phyloP scores from a whole-genome alignment of 2,888 invertebrate species.

The Pseudococcus viburni region DNA sequence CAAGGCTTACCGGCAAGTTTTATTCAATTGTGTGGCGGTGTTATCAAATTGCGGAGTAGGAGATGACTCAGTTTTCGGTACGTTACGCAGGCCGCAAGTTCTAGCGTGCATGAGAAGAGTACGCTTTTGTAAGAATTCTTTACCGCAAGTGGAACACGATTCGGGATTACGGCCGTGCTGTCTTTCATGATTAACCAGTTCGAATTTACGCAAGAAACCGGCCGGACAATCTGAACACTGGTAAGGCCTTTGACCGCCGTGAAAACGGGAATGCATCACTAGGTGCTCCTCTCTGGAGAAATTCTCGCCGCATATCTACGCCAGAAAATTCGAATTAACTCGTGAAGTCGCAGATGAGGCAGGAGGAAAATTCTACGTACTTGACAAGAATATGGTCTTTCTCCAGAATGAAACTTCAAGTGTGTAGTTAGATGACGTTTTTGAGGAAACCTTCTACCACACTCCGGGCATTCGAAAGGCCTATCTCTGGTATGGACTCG shows the following conservation, averaged over 20 bases:
- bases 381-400: constrained; percentile 87
- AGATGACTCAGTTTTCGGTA: constrained; percentile 67
- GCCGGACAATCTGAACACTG: constrained; percentile 92
- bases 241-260: constrained; percentile 96
- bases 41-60: constrained; percentile 63
- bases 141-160: constrained; percentile 86
- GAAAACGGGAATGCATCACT: constrained; percentile 78
- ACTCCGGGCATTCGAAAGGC: constrained; percentile 86
- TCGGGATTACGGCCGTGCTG: constrained; percentile 86
- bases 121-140: constrained; percentile 88
- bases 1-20: constrained; percentile 69
- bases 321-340: neutral
- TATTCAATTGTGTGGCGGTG: constrained; percentile 64
- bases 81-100: constrained; percentile 69
- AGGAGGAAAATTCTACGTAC: constrained; percentile 69
- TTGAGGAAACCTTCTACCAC: constrained; percentile 85
- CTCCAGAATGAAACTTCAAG: constrained; percentile 89
- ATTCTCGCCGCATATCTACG: constrained; percentile 87
- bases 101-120: constrained; percentile 81
- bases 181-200: constrained; percentile 86
- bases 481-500: constrained; percentile 86
- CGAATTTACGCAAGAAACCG: constrained; percentile 88
- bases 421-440: constrained; percentile 88
- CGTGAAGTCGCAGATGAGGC: neutral
- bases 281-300: constrained; percentile 92